These are phyloP conservation scores for Leptodactylus fuscus DNA, from an alignment of 2,113 vertebrate species.

Conservation along the genomic window DNA sequence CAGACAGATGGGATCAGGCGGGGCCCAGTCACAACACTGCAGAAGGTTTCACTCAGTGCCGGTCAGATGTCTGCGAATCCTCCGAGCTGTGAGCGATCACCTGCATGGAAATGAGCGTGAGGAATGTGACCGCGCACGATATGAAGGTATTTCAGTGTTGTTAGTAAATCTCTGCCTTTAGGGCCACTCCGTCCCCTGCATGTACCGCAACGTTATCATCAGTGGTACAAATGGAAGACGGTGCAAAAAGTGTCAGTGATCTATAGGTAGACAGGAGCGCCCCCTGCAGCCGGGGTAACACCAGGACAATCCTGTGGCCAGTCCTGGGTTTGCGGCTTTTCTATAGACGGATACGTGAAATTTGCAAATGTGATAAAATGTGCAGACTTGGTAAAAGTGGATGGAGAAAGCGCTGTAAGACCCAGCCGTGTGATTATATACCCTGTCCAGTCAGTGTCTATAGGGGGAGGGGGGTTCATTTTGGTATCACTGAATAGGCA, in stretches of 20 bases:
- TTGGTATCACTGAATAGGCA: too few relatives aligned
- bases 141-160: slow-evolving; percentile 45
- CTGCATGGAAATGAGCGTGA: slow-evolving; percentile 15
- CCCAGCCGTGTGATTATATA: too few relatives aligned
- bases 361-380: too few relatives aligned
- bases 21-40: background rate
- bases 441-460: too few relatives aligned
- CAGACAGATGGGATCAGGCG: background rate
- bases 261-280: background rate
- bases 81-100: background rate
- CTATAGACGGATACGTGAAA: too few relatives aligned
- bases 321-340: too few relatives aligned
- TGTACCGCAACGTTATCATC: background rate
- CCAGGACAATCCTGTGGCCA: too few relatives aligned
- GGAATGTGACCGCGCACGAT: background rate
- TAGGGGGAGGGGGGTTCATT: too few relatives aligned
- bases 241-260: background rate
- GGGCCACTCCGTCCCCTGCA: slow-evolving; percentile 4
- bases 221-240: background rate
- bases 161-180: slow-evolving; percentile 33
- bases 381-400: too few relatives aligned
- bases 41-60: background rate
- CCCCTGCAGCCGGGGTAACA: too few relatives aligned
- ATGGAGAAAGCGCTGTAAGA: too few relatives aligned
- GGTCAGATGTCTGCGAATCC: too few relatives aligned